These are phyloP conservation scores for Pollenia angustigena DNA, from an alignment of 2,888 invertebrate genomes.

Conservation along the genomic window DNA sequence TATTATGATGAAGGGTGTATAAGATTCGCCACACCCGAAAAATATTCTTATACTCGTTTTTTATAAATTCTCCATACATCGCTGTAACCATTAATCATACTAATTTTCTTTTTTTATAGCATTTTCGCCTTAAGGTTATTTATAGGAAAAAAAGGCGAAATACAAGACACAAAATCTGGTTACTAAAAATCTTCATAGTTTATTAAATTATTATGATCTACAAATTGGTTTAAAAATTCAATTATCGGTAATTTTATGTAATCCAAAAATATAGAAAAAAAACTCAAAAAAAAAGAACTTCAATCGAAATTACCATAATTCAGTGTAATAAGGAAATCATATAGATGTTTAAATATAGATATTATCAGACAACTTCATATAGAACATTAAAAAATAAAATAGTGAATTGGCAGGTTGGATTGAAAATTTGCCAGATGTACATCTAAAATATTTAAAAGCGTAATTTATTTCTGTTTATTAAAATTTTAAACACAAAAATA, in stretches of 20 bases:
- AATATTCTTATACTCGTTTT: neutral
- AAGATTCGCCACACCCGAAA: too few species aligned
- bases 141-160: constrained; percentile 13
- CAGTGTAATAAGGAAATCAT: constrained; percentile 67
- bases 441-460: neutral
- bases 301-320: constrained; percentile 58
- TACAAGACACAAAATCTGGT: constrained; percentile 18
- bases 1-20: too few species aligned
- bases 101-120: constrained; percentile 59
- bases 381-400: neutral
- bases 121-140: constrained; percentile 48
- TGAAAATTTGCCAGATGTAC: constrained; percentile 21
- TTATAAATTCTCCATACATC: neutral
- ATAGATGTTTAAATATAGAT: constrained; percentile 60
- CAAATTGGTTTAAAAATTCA: constrained; percentile 68
- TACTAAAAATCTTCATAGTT: constrained; percentile 33
- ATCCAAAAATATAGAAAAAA: constrained; percentile 8
- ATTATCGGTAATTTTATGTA: constrained; percentile 62
- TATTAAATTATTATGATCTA: constrained; percentile 67
- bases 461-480: neutral
- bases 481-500: neutral
- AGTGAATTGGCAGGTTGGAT: neutral
- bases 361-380: constrained; percentile 46
- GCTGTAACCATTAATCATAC: constrained; percentile 56
- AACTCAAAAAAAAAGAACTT: neutral